Conservation (phyloP, 2,888 invertebrate species). For the Geotrupes spiniger region DNA sequence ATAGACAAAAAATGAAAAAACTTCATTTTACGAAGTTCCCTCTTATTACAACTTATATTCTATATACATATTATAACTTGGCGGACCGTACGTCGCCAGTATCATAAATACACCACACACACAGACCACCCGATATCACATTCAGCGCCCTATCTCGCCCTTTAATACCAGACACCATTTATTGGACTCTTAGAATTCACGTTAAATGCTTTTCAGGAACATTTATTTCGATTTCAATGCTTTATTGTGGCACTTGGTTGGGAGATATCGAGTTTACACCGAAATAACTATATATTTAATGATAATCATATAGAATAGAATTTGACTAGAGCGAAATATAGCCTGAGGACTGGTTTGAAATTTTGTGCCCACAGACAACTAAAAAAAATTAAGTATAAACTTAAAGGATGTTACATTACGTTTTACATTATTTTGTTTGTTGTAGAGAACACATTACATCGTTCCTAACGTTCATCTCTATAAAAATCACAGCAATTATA, state of each 20-base stretch:
- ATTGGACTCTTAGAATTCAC: conserved; percentile 27
- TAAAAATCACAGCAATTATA: conserved; percentile 49
- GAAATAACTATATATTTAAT: conserved; percentile 24
- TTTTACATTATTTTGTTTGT: conserved; percentile 10
- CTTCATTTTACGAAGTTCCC: conserved; percentile 16
- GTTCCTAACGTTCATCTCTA: conserved; percentile 42
- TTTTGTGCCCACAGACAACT: conserved; percentile 10
- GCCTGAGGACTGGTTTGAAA: conserved; percentile 6
- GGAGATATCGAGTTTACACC: conserved; percentile 49
- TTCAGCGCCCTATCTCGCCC: conserved; percentile 47
- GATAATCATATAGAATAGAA: conserved; percentile 20
- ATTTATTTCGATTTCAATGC: conserved; percentile 37
- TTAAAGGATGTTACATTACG: conserved; percentile 8
- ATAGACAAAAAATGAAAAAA: conserved; percentile 15
- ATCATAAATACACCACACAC: conserved; percentile 19
- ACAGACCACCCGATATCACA: conserved; percentile 45
- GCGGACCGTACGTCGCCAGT: conserved; percentile 30
- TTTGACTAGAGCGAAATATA: conserved; percentile 28
- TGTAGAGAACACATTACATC: conserved; percentile 42
- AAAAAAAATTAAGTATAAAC: conserved; percentile 14
- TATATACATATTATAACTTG: conserved; percentile 32
- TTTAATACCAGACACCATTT: conserved; percentile 47
- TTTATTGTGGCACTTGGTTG: conserved; percentile 41
- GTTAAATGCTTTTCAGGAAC: conserved; percentile 55
- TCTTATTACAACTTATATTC: conserved; percentile 23